Evolutionary conservation across 2,888 invertebrate genomes (phyloP).

Genomic region (Xanthostigma xanthostigma): DNA sequence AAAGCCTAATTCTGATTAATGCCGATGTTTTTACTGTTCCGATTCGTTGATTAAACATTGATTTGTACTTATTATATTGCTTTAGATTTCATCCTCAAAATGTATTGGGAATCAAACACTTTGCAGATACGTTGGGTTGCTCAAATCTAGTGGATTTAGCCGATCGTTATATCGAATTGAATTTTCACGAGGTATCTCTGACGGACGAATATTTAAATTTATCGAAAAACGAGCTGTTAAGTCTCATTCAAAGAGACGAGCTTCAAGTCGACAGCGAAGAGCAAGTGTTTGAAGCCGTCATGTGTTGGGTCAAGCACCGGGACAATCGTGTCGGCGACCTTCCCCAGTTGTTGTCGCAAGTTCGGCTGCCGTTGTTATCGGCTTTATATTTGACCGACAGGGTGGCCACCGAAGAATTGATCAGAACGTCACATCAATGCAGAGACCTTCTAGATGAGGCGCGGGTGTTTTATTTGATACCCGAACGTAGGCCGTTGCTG

Average conservation of each 20-base stretch:
- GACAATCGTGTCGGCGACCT: conserved; percentile 40
- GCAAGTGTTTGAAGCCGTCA: conserved; percentile 70
- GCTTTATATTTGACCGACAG: conserved; percentile 70
- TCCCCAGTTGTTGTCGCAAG: conserved; percentile 55
- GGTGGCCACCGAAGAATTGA: conserved; percentile 63
- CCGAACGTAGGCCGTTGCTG: conserved; percentile 61
- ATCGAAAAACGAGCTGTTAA: conserved; percentile 43
- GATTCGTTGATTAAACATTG: background rate
- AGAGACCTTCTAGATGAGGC: conserved; percentile 77
- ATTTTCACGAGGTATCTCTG: conserved; percentile 61
- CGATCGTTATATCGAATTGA: conserved; percentile 64
- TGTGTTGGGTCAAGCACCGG: conserved; percentile 63
- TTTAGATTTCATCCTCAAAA: conserved; percentile 61
- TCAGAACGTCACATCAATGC: conserved; percentile 63
- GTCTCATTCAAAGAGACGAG: conserved; percentile 59
- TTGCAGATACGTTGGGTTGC: conserved; percentile 67
- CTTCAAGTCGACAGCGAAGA: conserved; percentile 64
- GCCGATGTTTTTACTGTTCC: background rate
- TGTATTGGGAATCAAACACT: conserved; percentile 62
- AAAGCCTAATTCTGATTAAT: background rate
- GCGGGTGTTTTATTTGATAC: conserved; percentile 74
- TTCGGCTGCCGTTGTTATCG: conserved; percentile 64
- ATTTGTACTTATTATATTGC: conserved; percentile 9
- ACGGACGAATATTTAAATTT: conserved; percentile 62
- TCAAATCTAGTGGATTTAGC: conserved; percentile 52